Conservation (phyloP, 2,888 invertebrate genomes). For the Phortica okadai region DNA sequence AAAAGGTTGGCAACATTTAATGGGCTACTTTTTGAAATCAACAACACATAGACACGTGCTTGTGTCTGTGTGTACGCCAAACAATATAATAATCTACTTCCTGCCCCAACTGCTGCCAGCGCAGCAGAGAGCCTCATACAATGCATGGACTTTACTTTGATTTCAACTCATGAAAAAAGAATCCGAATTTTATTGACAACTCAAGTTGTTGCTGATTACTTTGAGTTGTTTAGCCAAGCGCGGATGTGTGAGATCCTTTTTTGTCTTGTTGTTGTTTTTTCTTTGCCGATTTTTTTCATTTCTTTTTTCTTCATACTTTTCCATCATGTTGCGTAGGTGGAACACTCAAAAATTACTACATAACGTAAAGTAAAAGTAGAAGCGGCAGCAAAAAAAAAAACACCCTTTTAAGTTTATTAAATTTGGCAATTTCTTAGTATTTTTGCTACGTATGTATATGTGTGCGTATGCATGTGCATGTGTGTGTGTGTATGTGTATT, state of each 20-base stretch:
- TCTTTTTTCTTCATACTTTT: neutral
- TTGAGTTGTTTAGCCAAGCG: slow-evolving; percentile 39
- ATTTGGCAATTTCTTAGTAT: slow-evolving; percentile 68
- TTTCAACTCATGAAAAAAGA: slow-evolving; percentile 43
- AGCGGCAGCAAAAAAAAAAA: slow-evolving; percentile 40
- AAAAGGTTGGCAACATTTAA: slow-evolving; percentile 3
- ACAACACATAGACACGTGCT: neutral
- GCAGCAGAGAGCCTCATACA: neutral
- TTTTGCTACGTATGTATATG: slow-evolving; percentile 39
- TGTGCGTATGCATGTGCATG: neutral
- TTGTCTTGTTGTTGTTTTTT: neutral
- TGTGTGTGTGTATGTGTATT: neutral
- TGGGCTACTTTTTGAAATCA: neutral
- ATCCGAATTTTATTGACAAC: slow-evolving; percentile 72
- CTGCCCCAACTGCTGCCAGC: slow-evolving; percentile 35
- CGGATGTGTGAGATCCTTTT: slow-evolving; percentile 32
- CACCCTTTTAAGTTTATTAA: slow-evolving; percentile 72
- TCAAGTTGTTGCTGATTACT: slow-evolving; percentile 69
- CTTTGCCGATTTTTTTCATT: neutral
- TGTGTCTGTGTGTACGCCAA: slow-evolving; percentile 31
- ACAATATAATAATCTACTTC: slow-evolving; percentile 55
- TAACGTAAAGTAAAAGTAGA: slow-evolving; percentile 28
- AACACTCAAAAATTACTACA: slow-evolving; percentile 23
- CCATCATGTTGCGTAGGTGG: neutral
- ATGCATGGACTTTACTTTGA: slow-evolving; percentile 6